Conservation (phyloP, 2,797 vertebrate species). For the Dromococcyx pavoninus region DNA sequence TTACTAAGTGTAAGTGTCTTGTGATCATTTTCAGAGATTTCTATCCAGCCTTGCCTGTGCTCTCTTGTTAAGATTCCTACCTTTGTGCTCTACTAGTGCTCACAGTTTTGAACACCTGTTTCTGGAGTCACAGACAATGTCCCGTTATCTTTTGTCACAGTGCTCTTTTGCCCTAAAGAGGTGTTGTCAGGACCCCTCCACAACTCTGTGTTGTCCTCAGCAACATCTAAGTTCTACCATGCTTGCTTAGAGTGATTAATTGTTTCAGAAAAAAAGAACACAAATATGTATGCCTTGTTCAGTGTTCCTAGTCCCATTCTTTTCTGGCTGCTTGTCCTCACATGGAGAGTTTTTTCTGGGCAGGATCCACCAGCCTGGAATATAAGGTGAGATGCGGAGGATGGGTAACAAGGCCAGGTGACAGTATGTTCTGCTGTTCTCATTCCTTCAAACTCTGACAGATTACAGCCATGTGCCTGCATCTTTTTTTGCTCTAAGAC, state of each 20-base stretch:
- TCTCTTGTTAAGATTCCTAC: background rate
- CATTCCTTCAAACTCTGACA: background rate
- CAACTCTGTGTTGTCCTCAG: conserved; percentile 12
- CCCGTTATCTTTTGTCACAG: background rate
- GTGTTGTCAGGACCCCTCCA: background rate
- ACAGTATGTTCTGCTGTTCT: background rate
- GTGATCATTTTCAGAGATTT: conserved; percentile 8
- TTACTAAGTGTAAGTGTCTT: background rate
- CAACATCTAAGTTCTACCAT: background rate
- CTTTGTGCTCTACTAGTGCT: background rate
- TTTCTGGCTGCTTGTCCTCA: background rate
- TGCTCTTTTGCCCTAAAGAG: conserved; percentile 12
- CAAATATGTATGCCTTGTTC: background rate
- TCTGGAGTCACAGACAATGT: background rate
- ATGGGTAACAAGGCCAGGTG: background rate
- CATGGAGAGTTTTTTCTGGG: background rate
- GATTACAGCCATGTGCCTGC: background rate
- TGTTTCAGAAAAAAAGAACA: background rate
- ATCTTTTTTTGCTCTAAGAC: background rate
- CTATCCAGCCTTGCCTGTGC: background rate
- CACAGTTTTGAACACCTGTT: background rate
- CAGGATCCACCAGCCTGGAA: background rate
- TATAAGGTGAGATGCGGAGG: background rate
- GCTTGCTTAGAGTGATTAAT: background rate
- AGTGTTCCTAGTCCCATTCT: background rate